Conservation (phyloP, 2,888 invertebrate species). For the Cantharis rufa region DNA sequence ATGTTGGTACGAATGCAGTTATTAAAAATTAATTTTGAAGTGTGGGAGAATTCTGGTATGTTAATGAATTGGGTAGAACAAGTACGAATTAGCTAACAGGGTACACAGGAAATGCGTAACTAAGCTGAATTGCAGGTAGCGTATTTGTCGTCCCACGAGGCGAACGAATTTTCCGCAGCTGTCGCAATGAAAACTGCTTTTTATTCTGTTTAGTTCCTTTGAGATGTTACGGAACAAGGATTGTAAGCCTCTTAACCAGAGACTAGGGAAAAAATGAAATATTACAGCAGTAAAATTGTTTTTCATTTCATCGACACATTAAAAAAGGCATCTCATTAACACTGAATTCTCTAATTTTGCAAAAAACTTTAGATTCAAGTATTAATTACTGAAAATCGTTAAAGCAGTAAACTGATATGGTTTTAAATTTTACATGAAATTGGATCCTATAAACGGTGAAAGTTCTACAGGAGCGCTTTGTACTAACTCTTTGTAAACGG, state of each 20-base stretch:
- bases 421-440: constrained; percentile 41
- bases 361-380: not conserved
- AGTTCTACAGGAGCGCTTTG: constrained; percentile 36
- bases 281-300: not conserved
- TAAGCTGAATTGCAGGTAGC: constrained; percentile 23
- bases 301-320: constrained; percentile 6
- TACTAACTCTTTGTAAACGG: constrained; percentile 35
- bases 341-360: not conserved
- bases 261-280: constrained; percentile 25
- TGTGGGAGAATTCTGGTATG: not conserved
- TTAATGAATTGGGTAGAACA: not conserved
- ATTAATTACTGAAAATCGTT: not conserved
- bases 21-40: not conserved
- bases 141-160: constrained; percentile 35
- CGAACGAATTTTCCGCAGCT: constrained; percentile 41
- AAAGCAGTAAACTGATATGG: constrained; percentile 24
- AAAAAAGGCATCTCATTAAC: constrained; percentile 4
- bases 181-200: constrained; percentile 47
- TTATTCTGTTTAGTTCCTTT: constrained; percentile 46
- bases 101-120: constrained; percentile 1
- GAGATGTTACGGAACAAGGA: constrained; percentile 34
- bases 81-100: not conserved
- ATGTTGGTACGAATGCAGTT: not conserved
- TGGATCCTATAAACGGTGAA: constrained; percentile 36
- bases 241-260: constrained; percentile 40